Conservation (phyloP, 2,888 invertebrate species). For the Drosophila acutilabella region DNA sequence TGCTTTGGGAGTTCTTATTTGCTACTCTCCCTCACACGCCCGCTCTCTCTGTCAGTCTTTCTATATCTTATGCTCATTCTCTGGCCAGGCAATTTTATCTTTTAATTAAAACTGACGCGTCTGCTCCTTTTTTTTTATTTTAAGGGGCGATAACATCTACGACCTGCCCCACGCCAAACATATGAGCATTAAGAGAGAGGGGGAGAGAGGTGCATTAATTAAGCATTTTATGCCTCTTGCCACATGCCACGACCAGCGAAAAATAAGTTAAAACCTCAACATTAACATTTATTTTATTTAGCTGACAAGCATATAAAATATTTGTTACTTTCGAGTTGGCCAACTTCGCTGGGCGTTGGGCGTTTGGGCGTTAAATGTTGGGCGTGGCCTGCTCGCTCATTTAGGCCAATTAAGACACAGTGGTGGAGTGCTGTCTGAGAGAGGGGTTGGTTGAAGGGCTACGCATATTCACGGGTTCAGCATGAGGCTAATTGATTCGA, state of each 20-base stretch:
- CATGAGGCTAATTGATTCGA: conserved; percentile 72
- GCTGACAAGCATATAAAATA: conserved; percentile 64
- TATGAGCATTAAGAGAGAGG: conserved; percentile 14
- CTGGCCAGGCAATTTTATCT: conserved; percentile 69
- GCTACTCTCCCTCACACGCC: neutral
- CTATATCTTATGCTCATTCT: neutral
- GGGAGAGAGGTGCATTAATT: conserved; percentile 64
- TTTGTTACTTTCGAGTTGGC: conserved; percentile 41
- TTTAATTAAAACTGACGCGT: conserved; percentile 77
- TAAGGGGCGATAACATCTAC: neutral
- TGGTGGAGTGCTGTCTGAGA: neutral
- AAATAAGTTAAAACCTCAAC: conserved; percentile 52
- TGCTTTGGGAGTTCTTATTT: conserved; percentile 63
- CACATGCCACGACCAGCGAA: conserved; percentile 38
- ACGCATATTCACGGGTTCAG: conserved; percentile 45
- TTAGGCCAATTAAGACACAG: conserved; percentile 62
- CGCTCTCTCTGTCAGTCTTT: conserved; percentile 4
- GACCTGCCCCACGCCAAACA: neutral
- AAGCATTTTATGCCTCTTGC: conserved; percentile 65
- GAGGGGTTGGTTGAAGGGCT: neutral
- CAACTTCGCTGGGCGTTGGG: conserved; percentile 18
- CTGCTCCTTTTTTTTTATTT: conserved; percentile 44
- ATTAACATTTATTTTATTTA: conserved; percentile 63
- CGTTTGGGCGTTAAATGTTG: neutral
- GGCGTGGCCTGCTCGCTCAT: conserved; percentile 46